A percentile compares a stretch with the other conserved stretches of the same genome.
Conservation (phyloP, 2,888 invertebrate genomes). For the Apodemia duryi region DNA sequence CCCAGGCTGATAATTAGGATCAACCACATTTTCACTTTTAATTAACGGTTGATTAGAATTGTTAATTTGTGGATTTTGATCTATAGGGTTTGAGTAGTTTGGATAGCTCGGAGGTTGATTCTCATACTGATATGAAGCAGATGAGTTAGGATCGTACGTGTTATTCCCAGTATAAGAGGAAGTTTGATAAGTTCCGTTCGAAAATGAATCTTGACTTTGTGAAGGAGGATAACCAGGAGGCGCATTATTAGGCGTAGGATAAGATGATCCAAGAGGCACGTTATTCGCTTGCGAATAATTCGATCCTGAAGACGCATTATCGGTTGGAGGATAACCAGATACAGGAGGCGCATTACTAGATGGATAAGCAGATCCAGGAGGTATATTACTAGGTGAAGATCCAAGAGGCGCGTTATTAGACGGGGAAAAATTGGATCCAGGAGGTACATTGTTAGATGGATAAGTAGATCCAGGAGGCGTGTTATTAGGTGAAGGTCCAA, state of each 20-base stretch:
- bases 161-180: slow-evolving; percentile 41
- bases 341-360: slow-evolving; percentile 38
- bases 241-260: slow-evolving; percentile 24
- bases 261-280: slow-evolving; percentile 36
- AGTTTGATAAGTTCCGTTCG: slow-evolving; percentile 52
- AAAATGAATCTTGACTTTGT: slow-evolving; percentile 42
- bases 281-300: slow-evolving; percentile 47
- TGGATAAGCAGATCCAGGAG: slow-evolving; percentile 24
- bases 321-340: slow-evolving; percentile 27
- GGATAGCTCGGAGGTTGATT: slow-evolving; percentile 51
- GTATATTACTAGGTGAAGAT: slow-evolving; percentile 34
- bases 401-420: slow-evolving; percentile 46
- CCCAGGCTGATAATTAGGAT: slow-evolving; percentile 38
- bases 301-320: slow-evolving; percentile 23
- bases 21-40: slow-evolving; percentile 42
- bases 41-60: slow-evolving; percentile 36
- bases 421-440: slow-evolving; percentile 45
- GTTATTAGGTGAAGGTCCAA: slow-evolving; percentile 36
- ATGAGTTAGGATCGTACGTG: slow-evolving; percentile 45
- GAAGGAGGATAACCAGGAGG: slow-evolving; percentile 22
- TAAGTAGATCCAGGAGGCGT: slow-evolving; percentile 36
- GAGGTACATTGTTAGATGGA: slow-evolving; percentile 20
- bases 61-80: slow-evolving; percentile 40
- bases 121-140: slow-evolving; percentile 48
- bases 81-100: slow-evolving; percentile 50